Base-by-base conservation (phyloP, 2,888 invertebrate species). In the Drosophila hamatofila region DNA sequence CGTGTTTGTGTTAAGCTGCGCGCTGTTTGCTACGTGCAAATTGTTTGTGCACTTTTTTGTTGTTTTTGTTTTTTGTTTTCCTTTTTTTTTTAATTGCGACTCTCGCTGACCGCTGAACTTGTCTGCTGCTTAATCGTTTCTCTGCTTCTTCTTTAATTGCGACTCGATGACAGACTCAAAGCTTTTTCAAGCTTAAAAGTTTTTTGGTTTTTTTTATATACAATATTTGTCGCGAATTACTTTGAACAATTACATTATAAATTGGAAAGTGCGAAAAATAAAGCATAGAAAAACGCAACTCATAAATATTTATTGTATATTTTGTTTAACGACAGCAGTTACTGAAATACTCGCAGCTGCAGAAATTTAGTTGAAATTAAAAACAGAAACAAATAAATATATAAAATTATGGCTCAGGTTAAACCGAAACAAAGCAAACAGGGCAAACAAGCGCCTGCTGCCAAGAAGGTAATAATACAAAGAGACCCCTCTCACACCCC, bases 351-450 rank as follows among this genome's bases (percentile, higher is more conserved):
- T 63, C 75, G 71, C 60, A 71, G 65, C 60, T 69, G 57, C 55
- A 71, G 60, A 78, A 81, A 60, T 74, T 87, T 85, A 85, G 68
- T 78, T 78, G 76, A 75, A 86, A 80, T 83, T 81, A 75, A 71
- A 75, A 55, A 21, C 1, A 52, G 16, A 54, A 49, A 30, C 5
- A 30, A 9, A 56, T 18, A 61, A 44, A 55, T 59, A 62, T 18
- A 58, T 67, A 70, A 35, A 74, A 91, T 83, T 84, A 93, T 93
- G 93, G 92, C 91, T 90, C 92, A 92, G 91, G 88, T 90, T 81
- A 92, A 93, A 90, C 90, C 77, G 81, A 93, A 91, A 89, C 93
- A 92, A 84, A 92, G 79, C 82, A 92, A 93, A 87, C 91, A 91
- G 88, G 90, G 90, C 85, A 93, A 93, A 83, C 91, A 91, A 83